Evolutionary conservation across 2,888 invertebrate species (phyloP), one percentile per base, ranked within the genome.

Genomic region (Chirona hameri): DNA sequence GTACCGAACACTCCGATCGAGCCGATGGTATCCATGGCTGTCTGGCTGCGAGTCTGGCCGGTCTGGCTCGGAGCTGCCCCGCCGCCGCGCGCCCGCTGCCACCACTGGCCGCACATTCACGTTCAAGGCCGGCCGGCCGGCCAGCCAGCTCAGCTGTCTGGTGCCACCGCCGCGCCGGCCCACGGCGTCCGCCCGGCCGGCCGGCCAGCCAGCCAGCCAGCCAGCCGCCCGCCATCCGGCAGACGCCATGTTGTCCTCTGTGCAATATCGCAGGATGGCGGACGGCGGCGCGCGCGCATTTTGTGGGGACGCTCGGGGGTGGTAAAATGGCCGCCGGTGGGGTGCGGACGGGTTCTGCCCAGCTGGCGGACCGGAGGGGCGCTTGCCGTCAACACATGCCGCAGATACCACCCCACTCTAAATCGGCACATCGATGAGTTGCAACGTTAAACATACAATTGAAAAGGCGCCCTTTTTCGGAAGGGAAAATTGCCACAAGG

Each of bases 41-140:
- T 39, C 39, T 39, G 57, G 24, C 57, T 7, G 57, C 21, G 57
- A 7, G 57, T 18, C 57, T 14, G 55, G 24, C 60, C 60, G 27
- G 65, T n/a, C 60, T 24, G n/a, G 48, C 48, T 4, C 60, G 21
- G 65, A 27, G n/a, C 65, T 12, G 18, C 55, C 0, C 21, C 15
- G 9, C 21, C 52, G 27, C 31, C 83, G 31, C 48, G 48, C 46
- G n/a, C n/a, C 15, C 79, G 39, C 81, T 31, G 69, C 69, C 46
- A 14, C 27, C 60, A 60, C 55, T 81, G 46, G 12, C 15, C 24
- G 60, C 15, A 39, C 82, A 55, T 79, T 79, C 55, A 82, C 48
- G 79, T 57, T 39, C 48, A 82, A 46, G 72, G 72, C 31, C 69
- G 29, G 69, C 69, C 27, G 69, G 24, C 60, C 24, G 52, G 18